Evolutionary conservation across 2,888 invertebrate genomes (phyloP).

Genomic region (Leptopilina myrica): DNA sequence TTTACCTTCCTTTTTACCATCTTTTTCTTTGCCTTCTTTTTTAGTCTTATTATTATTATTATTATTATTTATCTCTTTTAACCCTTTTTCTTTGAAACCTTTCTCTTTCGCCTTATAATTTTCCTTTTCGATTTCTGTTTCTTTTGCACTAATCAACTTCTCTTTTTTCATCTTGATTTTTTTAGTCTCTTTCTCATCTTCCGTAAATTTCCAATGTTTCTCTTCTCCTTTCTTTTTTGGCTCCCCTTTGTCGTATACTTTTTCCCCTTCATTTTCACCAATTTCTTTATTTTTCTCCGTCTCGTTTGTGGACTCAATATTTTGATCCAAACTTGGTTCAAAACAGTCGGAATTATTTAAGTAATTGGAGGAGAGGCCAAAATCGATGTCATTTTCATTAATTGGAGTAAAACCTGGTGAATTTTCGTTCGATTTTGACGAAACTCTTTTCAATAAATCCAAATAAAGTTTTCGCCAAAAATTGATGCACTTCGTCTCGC

Average conservation of each 20-base stretch:
- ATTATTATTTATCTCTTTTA: not conserved
- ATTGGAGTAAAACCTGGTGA: not conserved
- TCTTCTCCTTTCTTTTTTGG: too few species aligned
- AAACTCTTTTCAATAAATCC: conserved; percentile 40
- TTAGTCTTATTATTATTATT: not conserved
- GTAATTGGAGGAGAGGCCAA: not conserved
- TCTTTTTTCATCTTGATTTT: too few species aligned
- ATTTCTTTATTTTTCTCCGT: not conserved
- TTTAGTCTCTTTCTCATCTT: too few species aligned
- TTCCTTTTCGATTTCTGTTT: too few species aligned
- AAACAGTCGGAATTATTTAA: conserved; percentile 7
- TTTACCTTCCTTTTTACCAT: not conserved
- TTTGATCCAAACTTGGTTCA: not conserved
- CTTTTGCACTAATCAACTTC: too few species aligned
- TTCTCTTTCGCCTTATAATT: too few species aligned
- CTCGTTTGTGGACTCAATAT: not conserved
- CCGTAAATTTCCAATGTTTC: too few species aligned
- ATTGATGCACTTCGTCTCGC: conserved; percentile 46
- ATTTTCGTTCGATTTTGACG: not conserved
- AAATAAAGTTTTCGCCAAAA: conserved; percentile 52
- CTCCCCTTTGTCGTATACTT: too few species aligned
- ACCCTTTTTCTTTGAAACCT: too few species aligned
- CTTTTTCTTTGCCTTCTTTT: not conserved
- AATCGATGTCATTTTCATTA: conserved; percentile 32
- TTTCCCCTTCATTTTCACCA: too few species aligned